Evolutionary conservation across 2,888 invertebrate species (phyloP).

Genomic region (Lucinisca nassula): DNA sequence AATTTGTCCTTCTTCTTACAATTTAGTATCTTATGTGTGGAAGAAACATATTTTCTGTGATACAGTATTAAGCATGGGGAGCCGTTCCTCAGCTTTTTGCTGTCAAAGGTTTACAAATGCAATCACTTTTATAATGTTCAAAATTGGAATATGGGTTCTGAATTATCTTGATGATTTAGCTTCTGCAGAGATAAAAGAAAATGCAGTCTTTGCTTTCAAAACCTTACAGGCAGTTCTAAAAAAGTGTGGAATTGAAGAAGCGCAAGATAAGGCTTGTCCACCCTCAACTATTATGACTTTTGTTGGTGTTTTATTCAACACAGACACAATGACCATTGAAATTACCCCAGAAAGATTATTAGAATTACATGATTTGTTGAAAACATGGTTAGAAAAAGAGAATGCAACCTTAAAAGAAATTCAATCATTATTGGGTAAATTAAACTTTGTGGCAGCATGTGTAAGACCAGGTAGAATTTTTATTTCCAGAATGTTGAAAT

Average conservation of each 20-base stretch:
- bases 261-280: background rate
- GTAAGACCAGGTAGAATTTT: conserved; percentile 13
- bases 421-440: conserved; percentile 23
- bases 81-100: background rate
- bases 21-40: background rate
- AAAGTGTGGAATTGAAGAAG: conserved; percentile 1
- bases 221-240: background rate
- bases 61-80: conserved; percentile 3
- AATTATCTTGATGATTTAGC: conserved; percentile 15
- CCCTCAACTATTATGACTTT: conserved; percentile 11
- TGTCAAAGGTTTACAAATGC: conserved; percentile 9
- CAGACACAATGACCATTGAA: conserved; percentile 2
- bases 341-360: conserved; percentile 1
- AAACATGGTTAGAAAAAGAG: background rate
- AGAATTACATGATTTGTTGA: background rate
- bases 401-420: too few relatives aligned
- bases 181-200: background rate
- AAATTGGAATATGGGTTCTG: background rate
- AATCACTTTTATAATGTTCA: background rate
- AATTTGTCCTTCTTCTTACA: background rate
- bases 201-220: background rate
- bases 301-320: conserved; percentile 24
- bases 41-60: background rate
- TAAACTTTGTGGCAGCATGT: conserved; percentile 20
- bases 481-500: conserved; percentile 13